phyloP scores from a whole-genome alignment of 2,888 invertebrate species.

The Coenonympha glycerion region DNA sequence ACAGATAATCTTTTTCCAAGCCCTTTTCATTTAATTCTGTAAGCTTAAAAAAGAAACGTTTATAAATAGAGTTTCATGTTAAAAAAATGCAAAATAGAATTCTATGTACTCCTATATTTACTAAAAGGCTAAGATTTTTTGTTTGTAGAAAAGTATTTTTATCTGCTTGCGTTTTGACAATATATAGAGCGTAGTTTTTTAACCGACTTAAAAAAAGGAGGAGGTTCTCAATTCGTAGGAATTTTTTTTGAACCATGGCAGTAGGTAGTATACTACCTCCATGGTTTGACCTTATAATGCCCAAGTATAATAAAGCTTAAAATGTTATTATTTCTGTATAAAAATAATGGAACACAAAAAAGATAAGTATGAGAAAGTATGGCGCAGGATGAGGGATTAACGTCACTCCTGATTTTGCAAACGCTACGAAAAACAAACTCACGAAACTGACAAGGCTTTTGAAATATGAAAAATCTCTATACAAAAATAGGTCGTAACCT shows the following conservation, averaged over 20 bases:
- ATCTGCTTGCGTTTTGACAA: no score
- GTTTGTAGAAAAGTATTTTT: no score
- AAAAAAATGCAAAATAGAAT: no score
- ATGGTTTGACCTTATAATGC: no score
- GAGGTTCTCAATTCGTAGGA: no score
- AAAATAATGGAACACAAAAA: not conserved
- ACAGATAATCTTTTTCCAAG: not conserved
- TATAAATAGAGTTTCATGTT: no score
- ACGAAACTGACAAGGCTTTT: slow-evolving; percentile 35
- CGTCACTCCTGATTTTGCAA: slow-evolving; percentile 43
- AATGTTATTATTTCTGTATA: not conserved
- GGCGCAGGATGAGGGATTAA: slow-evolving; percentile 37
- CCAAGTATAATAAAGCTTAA: not conserved
- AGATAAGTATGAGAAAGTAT: not conserved
- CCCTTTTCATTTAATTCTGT: not conserved
- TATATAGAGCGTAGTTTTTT: not conserved
- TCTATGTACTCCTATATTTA: no score
- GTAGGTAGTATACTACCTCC: no score
- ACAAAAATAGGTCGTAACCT: slow-evolving; percentile 7
- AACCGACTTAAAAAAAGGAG: no score
- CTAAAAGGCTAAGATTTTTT: no score
- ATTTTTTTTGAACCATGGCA: no score
- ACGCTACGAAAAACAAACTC: slow-evolving; percentile 35
- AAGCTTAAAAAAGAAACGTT: no score
- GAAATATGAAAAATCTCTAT: slow-evolving; percentile 11